Evolutionary conservation across 2,113 vertebrate genomes (phyloP), one percentile per base, ranked within the genome.

Genomic region (Oceanites oceanicus): DNA sequence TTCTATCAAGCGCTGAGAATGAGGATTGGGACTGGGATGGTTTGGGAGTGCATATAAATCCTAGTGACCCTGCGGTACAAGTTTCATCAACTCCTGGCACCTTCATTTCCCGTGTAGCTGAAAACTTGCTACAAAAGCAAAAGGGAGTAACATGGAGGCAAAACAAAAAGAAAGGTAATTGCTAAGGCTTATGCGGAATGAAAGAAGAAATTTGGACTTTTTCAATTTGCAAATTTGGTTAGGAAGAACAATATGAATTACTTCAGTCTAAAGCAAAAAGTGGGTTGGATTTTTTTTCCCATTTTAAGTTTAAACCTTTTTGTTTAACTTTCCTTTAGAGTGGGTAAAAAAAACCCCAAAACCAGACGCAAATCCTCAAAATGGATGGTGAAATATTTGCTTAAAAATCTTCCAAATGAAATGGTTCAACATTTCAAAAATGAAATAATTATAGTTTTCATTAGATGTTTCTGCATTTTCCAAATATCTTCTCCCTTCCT

Each of bases 81-180:
- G 4, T 32, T 55, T 17, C 18, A 36, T 66, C 50, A 45, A 1
- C 40, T 73, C 16, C 34, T 67, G 53, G 36, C 34, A 30, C 40
- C 34, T 56, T 49, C 34, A 12, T 32, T 74, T 86, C 50, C 55
- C 45, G 11, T 1, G 19, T 6, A 53, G 27, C 50, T 62, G 75
- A 55, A 86, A 75, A 47, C 17, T 32, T 86, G 45, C 65, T 74
- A 10, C 30, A 44, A 42, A 92, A 26, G 50, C 36, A 81, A 20
- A 53, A n/a, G 10, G 15, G 49, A 66, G 15, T 47, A 72, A n/a
- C 0, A 0, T 12, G 13, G 40, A 25, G 11, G 19, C 9, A 20
- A 79, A 79, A 74, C 20, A 56, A 53, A 19, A 36, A 6, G 58
- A 25, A 52, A 47, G 0, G 12, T 10, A 9, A 7, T 15, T n/a